These are phyloP conservation scores for Sminthurides bifidus DNA, from an alignment of 1,140 invertebrate genomes.

Conservation along the genomic window DNA sequence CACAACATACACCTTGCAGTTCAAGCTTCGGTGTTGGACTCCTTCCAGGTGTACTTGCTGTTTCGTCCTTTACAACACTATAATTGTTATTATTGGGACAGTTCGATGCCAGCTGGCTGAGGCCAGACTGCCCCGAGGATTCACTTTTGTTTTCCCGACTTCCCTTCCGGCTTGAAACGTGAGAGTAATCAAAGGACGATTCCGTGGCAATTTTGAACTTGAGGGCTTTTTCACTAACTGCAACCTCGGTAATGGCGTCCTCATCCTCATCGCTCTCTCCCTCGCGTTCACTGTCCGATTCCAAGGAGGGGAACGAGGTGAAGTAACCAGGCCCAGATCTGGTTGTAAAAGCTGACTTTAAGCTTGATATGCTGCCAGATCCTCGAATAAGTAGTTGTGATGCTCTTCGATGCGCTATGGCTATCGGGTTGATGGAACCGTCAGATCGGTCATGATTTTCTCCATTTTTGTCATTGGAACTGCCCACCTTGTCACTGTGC, in stretches of 20 bases:
- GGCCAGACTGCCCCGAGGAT: constrained; percentile 19
- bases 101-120: too few species aligned
- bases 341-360: background rate
- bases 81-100: too few species aligned
- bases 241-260: constrained; percentile 60
- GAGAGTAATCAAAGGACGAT: constrained; percentile 36
- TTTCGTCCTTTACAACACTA: too few species aligned
- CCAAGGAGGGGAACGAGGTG: constrained; percentile 24
- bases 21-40: background rate
- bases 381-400: constrained; percentile 13
- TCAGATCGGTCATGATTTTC: background rate
- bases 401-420: constrained; percentile 10
- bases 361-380: constrained; percentile 5
- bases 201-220: constrained; percentile 51
- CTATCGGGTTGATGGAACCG: constrained; percentile 5
- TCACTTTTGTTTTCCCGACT: constrained; percentile 39
- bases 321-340: constrained; percentile 9
- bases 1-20: background rate
- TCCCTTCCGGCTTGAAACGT: constrained; percentile 40
- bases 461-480: background rate
- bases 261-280: constrained; percentile 48
- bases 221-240: constrained; percentile 59
- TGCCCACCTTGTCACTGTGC: background rate
- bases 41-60: too few species aligned
- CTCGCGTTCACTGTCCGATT: constrained; percentile 26